Base-by-base conservation (phyloP, 2,797 vertebrate species). In the Micropoecilia bifurca region DNA sequence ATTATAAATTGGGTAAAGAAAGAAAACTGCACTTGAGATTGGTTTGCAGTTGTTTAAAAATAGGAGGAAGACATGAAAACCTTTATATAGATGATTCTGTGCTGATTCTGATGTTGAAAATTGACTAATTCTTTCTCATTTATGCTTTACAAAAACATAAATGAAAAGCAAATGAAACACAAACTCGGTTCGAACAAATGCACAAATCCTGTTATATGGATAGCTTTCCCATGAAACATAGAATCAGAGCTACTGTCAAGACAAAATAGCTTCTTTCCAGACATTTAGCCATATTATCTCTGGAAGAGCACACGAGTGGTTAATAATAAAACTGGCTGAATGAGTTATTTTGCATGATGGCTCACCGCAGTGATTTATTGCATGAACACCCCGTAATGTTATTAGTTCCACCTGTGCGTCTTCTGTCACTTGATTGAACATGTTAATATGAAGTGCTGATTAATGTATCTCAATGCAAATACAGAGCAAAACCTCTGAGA, bases 341-440 rank as follows among this genome's bases (percentile, higher is more conserved):
- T 81, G 74, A 71, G 68, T 78, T 75, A 45, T 82, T 88, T 74
- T 75, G 81, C 68, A 48, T 71, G 59, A 81, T 47, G 33, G 75
- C 50, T 69, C 76, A 41, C 74, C 48, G 57, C 63, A 78, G 76
- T 82, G 83, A 85, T 85, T 85, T 76, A 82, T 78, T 80, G 68
- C 78, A 53, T 36, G 63, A 80, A 63, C 73, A 79, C 71, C 47
- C 73, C n/a, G 20, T 80, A 88, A 85, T 85, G 72, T 80, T 83
- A 79, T 83, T 88, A 83, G 79, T 81, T 89, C 79, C 79, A 82
- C 57, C 45, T 71, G 50, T 57, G 75, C 46, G 53, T 77, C 10
- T 75, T 71, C 71, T 80, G 50, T 79, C 71, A 85, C 80, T 81
- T 78, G 71, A 85, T 83, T 87, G 63, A 74, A 80, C 77, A 73